Evolutionary conservation across 2,888 invertebrate genomes (phyloP), one percentile per base, ranked within the genome.

Genomic region (Drosophila mimica): DNA sequence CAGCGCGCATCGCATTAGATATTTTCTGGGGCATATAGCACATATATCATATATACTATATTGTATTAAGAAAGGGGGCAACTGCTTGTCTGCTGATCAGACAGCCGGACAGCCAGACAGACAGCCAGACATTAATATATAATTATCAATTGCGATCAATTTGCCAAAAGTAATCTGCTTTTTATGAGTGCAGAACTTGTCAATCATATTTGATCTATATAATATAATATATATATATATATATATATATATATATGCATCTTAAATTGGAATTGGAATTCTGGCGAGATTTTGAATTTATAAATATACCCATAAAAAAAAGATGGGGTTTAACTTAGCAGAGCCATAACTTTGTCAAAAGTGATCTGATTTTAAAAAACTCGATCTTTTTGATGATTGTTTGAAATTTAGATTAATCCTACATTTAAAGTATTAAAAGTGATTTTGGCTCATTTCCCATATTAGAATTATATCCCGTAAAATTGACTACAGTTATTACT

Each of bases 71-170:
- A 11, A 43, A 43, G 43, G 20, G 20, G 20, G 11, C 5, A 43
- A 17, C 25, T 31, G 48, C 17, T 3, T 34, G 36, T 48, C 66
- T 51, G 33, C 54, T 13, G 60, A 63, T 57, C 20, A 17, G 63
- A 7, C 34, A 65, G 36, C 68, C 57, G 58, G 49, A 40, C 57
- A 74, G 36, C 63, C 25, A 25, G 25, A 25, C 20, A 17, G 63
- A 7, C 30, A 65, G 36, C 68, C 57, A 61, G 49, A 40, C 60
- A 74, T 75, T 63, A 66, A 76, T 68, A 67, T 78, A 46, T 25
- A 46, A 25, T 8, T 25, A 15, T 25, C 2, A 25, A 46, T 20
- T 84, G 84, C 79, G 68, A 77, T 11, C 2, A 11, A 43, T 46
- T 46, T 40, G 17, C 2, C 25, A 25, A 25, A 25, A 25, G 25